Evolutionary conservation across 2,797 vertebrate species (phyloP), one percentile per base, ranked within the genome.

Genomic region (Siniperca undulata): DNA sequence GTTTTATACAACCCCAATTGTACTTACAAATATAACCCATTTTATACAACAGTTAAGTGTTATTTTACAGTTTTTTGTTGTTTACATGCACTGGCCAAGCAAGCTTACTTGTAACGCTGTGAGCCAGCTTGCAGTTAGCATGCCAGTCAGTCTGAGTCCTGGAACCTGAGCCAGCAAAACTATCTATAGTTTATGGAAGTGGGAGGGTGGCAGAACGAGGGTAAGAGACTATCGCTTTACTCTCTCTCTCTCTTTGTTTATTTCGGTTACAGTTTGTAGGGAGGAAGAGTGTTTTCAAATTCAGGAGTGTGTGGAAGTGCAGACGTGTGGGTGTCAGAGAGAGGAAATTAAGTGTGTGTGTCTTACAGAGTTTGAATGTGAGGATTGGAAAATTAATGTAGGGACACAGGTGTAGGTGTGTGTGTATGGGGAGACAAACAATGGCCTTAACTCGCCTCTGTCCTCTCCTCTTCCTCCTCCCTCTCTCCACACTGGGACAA

Each of bases 111-210:
- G 74, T 64, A 30, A 40, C 34, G 68, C 36, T 2, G 59, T 10
- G 53, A 84, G 46, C 27, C 61, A 75, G 75, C 78, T 82, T 78
- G 36, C 68, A 56, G 72, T 76, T 69, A 60, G 82, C 42, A 27
- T 86, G 80, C n/a, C 82, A 71, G 84, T 65, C 78, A 46, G 89
- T 86, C 86, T 78, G 90, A 70, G 81, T 70, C 88, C 86, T 88
- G 95, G 93, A 96, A 95, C 94, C 72, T 17, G 92, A 95, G 92
- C 94, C 94, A 92, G 93, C 86, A 81, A 90, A 93, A 94, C 93
- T 81, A 82, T 95, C 93, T 96, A 94, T 95, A 96, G 94, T 93
- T 89, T 59, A 80, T 92, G 90, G 89, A 92, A 91, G 92, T 90
- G 91, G 92, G 93, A 88, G 93, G 93, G 90, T 48, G 81, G 67